Evolutionary conservation across 2,888 invertebrate species (phyloP).

Genomic region (Acronicta leporina): DNA sequence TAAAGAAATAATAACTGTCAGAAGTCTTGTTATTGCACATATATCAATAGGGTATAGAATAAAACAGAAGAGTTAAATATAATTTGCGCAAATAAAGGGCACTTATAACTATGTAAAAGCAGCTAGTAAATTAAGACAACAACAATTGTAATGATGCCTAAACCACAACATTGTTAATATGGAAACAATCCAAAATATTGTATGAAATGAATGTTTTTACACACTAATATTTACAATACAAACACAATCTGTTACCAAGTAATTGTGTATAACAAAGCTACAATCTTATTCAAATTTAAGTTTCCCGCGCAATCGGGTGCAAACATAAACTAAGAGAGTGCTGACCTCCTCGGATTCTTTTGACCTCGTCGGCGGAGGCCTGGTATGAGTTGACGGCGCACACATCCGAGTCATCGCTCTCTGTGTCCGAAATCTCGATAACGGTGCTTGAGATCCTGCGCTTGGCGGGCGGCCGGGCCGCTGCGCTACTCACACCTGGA

Average conservation of each 20-base stretch:
- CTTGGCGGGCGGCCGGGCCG: slow-evolving; percentile 80
- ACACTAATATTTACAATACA: background rate
- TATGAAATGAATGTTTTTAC: too few relatives aligned
- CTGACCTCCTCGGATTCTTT: slow-evolving; percentile 84
- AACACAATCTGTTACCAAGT: too few relatives aligned
- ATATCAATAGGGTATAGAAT: too few relatives aligned
- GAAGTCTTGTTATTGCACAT: background rate
- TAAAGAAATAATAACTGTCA: background rate
- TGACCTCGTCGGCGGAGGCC: slow-evolving; percentile 85
- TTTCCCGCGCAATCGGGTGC: slow-evolving; percentile 74
- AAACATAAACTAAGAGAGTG: slow-evolving; percentile 43
- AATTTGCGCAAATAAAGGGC: too few relatives aligned
- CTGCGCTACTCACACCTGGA: slow-evolving; percentile 58
- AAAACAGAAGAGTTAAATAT: too few relatives aligned
- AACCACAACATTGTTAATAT: too few relatives aligned
- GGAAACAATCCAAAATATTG: too few relatives aligned
- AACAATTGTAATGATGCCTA: too few relatives aligned
- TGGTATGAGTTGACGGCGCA: slow-evolving; percentile 86
- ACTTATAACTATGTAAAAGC: too few relatives aligned
- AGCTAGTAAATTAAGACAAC: too few relatives aligned
- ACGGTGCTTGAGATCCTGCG: slow-evolving; percentile 75
- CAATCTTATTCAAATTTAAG: slow-evolving; percentile 52
- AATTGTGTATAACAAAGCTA: background rate
- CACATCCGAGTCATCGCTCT: slow-evolving; percentile 86
- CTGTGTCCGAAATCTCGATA: slow-evolving; percentile 85